Percentiles rank a stretch among this genome's conserved stretches.
Evolutionary conservation across 2,888 invertebrate genomes (phyloP).

Genomic region (Tenodera sinensis): DNA sequence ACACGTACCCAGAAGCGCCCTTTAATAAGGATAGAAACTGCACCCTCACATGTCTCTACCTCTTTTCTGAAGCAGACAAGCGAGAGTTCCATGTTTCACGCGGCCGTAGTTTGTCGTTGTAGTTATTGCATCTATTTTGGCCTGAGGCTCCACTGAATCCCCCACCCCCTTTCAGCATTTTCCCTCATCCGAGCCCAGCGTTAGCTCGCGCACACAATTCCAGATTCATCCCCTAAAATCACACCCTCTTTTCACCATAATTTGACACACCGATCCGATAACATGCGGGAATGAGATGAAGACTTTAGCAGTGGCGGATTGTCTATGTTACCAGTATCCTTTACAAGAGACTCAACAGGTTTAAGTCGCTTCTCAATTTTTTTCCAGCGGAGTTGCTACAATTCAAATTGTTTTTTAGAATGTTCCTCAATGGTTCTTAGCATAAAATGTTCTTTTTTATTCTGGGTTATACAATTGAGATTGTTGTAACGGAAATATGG

Average conservation of each 20-base stretch:
- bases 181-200: background rate
- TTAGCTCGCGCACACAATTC: background rate
- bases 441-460: no score
- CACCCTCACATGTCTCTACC: no score
- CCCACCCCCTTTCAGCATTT: background rate
- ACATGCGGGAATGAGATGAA: background rate
- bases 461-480: no score
- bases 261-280: constrained; percentile 1
- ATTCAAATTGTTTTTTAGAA: no score
- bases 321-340: background rate
- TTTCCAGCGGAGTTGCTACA: no score
- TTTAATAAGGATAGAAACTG: background rate
- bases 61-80: background rate
- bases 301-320: background rate
- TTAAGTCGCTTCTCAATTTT: background rate
- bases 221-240: background rate
- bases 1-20: background rate
- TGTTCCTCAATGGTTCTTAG: no score
- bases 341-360: background rate
- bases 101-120: background rate
- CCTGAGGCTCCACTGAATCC: background rate
- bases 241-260: background rate
- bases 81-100: background rate
- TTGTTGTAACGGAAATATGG: no score
- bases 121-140: constrained; percentile 13